Evolutionary conservation across 1,140 invertebrate species (phyloP), one percentile per base, ranked within the genome.

Genomic region (Drosophila trapezifrons): DNA sequence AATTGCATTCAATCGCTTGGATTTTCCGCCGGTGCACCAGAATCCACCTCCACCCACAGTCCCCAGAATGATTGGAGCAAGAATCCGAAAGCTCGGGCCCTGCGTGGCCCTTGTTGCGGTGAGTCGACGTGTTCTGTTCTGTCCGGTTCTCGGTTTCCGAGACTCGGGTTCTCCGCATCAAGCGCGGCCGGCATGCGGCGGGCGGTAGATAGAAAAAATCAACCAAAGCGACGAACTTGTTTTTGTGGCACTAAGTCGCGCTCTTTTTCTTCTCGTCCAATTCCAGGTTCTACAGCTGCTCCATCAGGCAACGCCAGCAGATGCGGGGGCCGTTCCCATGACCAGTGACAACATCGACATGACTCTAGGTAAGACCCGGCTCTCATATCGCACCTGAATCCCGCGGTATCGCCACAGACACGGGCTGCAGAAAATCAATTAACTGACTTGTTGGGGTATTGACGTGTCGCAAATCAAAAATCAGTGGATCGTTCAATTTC

Each of bases 321-420:
- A 80, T 93, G 95, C 95, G 90, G 96, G 95, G 64, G 96, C 96
- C 55, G 94, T 96, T 46, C 93, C 96, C 86, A 94, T 98, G 79
- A 96, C 95, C 62, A 93, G 94, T 92, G 93, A 94, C 82, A 97
- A 97, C 93, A 94, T 97, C 92, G 96, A 97, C 93, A 95, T 95
- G 93, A 95, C 95, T 70, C 93, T 97, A 93, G 96, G 96, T 97
- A 94, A 94, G 93, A 60, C 4, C 43, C 27, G 18, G 42, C n/a
- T 15, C 20, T 13, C 5, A 6, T 35, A n/a, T n/a, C 37, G 15
- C 37, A 38, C 15, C 4, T 32, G 27, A 42, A 17, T 27, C 51
- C n/a, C 56, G 40, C 55, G 63, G 29, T 60, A 55, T 43, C 20
- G 51, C 59, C 27, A 46, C 12, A 17, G 59, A 29, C 51, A 60